Evolutionary conservation across 35 echinoderm and acorn worm genomes (phyloP).

Genomic region (Acanthaster planci): DNA sequence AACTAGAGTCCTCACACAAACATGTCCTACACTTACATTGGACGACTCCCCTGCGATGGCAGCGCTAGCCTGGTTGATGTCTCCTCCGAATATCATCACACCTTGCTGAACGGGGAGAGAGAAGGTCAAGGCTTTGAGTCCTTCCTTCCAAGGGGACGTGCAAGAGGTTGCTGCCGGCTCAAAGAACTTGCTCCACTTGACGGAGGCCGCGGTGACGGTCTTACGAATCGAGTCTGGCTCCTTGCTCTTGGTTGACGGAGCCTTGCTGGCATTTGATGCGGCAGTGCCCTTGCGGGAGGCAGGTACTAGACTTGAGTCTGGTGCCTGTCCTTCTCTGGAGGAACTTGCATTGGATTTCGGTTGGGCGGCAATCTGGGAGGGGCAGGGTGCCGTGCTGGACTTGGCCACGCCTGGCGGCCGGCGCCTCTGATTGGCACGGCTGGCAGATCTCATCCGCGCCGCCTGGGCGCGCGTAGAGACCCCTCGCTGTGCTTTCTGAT

Average conservation of each 20-base stretch:
- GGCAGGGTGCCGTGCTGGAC: not conserved
- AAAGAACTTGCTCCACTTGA: not conserved
- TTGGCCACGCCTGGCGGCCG: not conserved
- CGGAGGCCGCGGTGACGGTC: not conserved
- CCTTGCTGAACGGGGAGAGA: not conserved
- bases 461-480: not conserved
- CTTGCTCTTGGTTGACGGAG: not conserved
- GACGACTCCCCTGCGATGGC: no score
- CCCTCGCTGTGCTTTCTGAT: not conserved
- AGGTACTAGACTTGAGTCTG: constrained; percentile 12
- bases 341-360: not conserved
- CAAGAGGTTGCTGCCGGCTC: not conserved
- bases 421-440: not conserved
- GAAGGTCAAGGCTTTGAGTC: not conserved
- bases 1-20: no score
- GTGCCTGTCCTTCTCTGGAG: not conserved
- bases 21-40: no score
- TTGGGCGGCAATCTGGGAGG: not conserved
- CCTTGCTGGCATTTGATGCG: not conserved
- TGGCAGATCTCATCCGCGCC: not conserved
- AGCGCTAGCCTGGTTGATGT: no score
- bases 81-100: not conserved
- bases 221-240: not conserved
- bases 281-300: not conserved
- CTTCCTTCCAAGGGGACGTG: constrained; percentile 5